Conservation (phyloP, 2,888 invertebrate species). For the Parthenolecanium corni region DNA sequence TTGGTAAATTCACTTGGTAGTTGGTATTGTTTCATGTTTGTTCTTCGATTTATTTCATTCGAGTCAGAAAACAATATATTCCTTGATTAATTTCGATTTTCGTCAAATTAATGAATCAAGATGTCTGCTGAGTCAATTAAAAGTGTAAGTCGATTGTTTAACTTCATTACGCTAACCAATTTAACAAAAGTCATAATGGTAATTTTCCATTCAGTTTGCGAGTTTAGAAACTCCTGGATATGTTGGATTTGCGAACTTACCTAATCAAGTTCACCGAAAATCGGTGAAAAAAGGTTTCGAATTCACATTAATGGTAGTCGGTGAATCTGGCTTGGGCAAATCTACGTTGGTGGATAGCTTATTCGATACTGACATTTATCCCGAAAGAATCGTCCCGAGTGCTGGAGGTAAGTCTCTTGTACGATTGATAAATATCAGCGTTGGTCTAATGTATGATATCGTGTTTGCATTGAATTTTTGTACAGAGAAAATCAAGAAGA, state of each 20-base stretch:
- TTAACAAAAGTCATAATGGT: constrained; percentile 20
- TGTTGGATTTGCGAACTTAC: constrained; percentile 86
- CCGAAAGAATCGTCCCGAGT: constrained; percentile 78
- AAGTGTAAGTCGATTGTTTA: constrained; percentile 43
- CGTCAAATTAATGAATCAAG: constrained; percentile 34
- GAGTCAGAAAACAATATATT: too few species aligned
- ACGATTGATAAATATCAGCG: neutral
- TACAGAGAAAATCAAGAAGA: constrained; percentile 78
- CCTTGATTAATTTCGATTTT: neutral
- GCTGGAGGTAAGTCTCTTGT: constrained; percentile 56
- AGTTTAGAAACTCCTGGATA: constrained; percentile 78
- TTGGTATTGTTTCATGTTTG: too few species aligned
- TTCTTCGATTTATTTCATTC: too few species aligned
- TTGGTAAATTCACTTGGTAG: too few species aligned
- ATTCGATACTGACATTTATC: constrained; percentile 88
- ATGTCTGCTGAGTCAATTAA: constrained; percentile 51
- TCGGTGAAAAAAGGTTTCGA: constrained; percentile 97
- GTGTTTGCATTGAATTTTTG: constrained; percentile 1
- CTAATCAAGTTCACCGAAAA: constrained; percentile 93
- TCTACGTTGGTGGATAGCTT: constrained; percentile 90
- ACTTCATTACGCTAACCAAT: neutral
- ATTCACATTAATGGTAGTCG: constrained; percentile 94
- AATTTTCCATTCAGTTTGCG: constrained; percentile 53
- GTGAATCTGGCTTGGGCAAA: constrained; percentile 83
- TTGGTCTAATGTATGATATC: neutral